Evolutionary conservation across 2,888 invertebrate genomes (phyloP), one percentile per base, ranked within the genome.

Genomic region (Platynereis dumerilii): DNA sequence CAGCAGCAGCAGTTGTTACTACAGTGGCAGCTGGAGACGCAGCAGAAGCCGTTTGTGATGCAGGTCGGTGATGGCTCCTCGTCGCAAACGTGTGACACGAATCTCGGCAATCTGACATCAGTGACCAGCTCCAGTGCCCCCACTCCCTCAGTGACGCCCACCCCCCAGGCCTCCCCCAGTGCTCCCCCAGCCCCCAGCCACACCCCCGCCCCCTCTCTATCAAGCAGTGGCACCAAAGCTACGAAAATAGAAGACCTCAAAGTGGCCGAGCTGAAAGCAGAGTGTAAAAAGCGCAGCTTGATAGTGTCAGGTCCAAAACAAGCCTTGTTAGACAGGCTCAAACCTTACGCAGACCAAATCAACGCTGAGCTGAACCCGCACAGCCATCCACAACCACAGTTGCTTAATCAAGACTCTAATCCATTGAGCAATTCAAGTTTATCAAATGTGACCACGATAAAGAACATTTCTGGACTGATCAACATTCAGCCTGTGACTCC

Each of bases 261-360:
- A 87, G 96, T 93, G 62, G 94, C 93, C 69, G 96, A 97, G 81
- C 87, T 97, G 73, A 95, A 96, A 83, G 92, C 92, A 65, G 96
- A 97, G 83, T 88, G 96, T 76, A 97, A 96, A 84, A 91, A 93
- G 65, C 89, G 97, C 58, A 96, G 92, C 84, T 86, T 98, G 67
- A 94, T 96, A 3, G 97, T 98, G 0, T 96, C 96, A 15, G 97
- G 97, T 26, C 91, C 96, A 0, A 98, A 98, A 82, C 94, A 96
- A 10, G 94, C 96, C 81, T 86, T 98, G 52, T 92, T 98, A 65
- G 96, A 97, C 82, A 89, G 97, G 52, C 86, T 97, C 64, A 91
- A 92, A 72, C 92, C 86, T 3, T 86, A 80, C 75, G 80, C 84
- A 28, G 85, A 85, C 59, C 74, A 72, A 17, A 80, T 82, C 10